These are phyloP conservation scores for Phymanthus crucifer DNA, from an alignment of 92 coral and sea anemone species.

Conservation along the genomic window DNA sequence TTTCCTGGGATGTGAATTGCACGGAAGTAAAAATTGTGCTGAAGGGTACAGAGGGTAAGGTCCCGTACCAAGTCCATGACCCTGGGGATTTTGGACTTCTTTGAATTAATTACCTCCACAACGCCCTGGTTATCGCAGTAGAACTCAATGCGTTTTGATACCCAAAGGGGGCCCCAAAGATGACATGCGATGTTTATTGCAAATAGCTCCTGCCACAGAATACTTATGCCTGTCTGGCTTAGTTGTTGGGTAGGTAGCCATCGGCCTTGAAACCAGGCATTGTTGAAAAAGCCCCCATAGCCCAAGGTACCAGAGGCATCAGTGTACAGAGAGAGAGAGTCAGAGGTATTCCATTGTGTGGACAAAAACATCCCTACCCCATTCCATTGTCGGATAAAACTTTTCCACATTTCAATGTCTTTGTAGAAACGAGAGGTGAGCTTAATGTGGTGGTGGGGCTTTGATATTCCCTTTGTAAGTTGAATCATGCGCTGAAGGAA, in stretches of 20 bases:
- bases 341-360: background rate
- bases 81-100: slow-evolving; percentile 33
- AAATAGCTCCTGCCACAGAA: slow-evolving; percentile 59
- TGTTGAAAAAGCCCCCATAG: slow-evolving; percentile 45
- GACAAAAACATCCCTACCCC: background rate
- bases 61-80: slow-evolving; percentile 54
- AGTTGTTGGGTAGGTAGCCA: slow-evolving; percentile 52
- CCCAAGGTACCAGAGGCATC: slow-evolving; percentile 59
- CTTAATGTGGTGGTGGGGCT: slow-evolving; percentile 58
- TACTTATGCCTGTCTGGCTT: slow-evolving; percentile 35
- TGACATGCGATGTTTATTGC: slow-evolving; percentile 45
- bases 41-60: slow-evolving; percentile 45
- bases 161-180: slow-evolving; percentile 46
- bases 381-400: background rate
- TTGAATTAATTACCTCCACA: slow-evolving; percentile 33
- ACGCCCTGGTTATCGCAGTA: background rate
- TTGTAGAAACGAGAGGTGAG: slow-evolving; percentile 40
- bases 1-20: slow-evolving; percentile 50
- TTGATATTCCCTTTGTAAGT: slow-evolving; percentile 42
- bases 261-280: slow-evolving; percentile 43
- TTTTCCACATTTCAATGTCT: slow-evolving; percentile 18
- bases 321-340: slow-evolving; percentile 22
- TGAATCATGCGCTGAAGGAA: slow-evolving; percentile 49
- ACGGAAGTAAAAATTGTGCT: slow-evolving; percentile 39
- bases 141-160: slow-evolving; percentile 31